These are phyloP conservation scores for Eupithecia vulgata DNA, from an alignment of 2,888 invertebrate genomes.

Conservation along the genomic window DNA sequence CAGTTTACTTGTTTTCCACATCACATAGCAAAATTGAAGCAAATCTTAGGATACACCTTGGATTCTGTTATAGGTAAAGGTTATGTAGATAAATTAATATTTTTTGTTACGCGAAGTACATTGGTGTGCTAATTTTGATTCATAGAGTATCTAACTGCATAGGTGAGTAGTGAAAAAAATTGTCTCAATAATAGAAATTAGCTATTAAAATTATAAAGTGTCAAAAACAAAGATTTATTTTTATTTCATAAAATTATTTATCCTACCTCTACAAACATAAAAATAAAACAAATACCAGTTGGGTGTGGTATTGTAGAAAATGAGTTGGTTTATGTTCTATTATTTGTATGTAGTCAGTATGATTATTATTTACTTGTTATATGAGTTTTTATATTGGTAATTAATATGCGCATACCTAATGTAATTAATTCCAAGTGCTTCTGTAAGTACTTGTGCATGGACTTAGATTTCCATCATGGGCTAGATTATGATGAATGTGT, in stretches of 20 bases:
- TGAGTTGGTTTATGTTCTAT: neutral
- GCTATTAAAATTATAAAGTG: neutral
- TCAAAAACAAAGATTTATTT: neutral
- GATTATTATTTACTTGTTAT: conserved; percentile 12
- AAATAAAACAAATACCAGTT: neutral
- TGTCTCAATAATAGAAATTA: neutral
- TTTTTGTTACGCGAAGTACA: neutral
- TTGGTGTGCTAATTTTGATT: neutral
- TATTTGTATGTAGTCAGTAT: conserved; percentile 1
- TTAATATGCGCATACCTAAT: neutral
- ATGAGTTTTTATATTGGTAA: neutral
- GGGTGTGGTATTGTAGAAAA: conserved; percentile 1
- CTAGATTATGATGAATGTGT: neutral
- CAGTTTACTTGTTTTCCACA: neutral
- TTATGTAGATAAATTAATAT: neutral
- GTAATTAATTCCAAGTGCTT: neutral
- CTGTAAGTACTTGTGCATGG: neutral
- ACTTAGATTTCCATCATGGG: neutral
- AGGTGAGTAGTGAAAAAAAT: neutral
- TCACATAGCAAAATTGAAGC: neutral
- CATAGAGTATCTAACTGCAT: neutral
- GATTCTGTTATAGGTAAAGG: neutral
- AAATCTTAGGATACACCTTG: neutral
- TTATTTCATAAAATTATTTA: neutral
- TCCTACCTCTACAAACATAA: neutral